Percentiles rank a stretch among this genome's conserved stretches.
Evolutionary conservation across 2,797 vertebrate species (phyloP).

Genomic region (Eulemur mongoz): DNA sequence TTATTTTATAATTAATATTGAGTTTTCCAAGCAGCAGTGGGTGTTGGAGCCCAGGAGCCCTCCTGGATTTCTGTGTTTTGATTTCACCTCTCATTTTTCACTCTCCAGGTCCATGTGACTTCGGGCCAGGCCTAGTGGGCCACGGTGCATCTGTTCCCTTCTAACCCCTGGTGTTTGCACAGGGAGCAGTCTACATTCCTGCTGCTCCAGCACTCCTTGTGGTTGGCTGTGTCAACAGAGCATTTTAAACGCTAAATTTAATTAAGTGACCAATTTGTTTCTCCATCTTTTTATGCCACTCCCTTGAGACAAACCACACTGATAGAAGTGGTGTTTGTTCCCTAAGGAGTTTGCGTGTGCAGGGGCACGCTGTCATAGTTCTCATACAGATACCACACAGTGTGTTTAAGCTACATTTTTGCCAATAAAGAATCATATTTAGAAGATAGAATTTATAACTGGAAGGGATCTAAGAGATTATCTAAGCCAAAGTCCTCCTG

Average conservation of each 20-base stretch:
- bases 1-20: conserved; percentile 2
- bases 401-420: not conserved
- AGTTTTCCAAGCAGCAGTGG: conserved; percentile 20
- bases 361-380: not conserved
- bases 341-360: not conserved
- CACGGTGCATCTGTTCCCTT: conserved; percentile 56
- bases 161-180: not conserved
- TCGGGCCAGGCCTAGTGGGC: not conserved
- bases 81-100: conserved; percentile 39
- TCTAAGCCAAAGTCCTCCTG: not conserved
- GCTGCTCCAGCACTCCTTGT: conserved; percentile 30
- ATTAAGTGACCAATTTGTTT: conserved; percentile 72
- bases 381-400: not conserved
- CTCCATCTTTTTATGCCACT: conserved; percentile 65
- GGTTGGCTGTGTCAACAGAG: conserved; percentile 73
- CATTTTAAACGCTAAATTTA: conserved; percentile 64
- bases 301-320: conserved; percentile 70
- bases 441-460: not conserved
- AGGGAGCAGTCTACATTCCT: not conserved
- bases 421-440: not conserved
- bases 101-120: not conserved
- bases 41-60: not conserved
- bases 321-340: conserved; percentile 55
- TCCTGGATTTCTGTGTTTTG: not conserved
- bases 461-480: not conserved